These are phyloP conservation scores for Meteorus cinctellus DNA, from an alignment of 2,888 invertebrate species.

Conservation along the genomic window DNA sequence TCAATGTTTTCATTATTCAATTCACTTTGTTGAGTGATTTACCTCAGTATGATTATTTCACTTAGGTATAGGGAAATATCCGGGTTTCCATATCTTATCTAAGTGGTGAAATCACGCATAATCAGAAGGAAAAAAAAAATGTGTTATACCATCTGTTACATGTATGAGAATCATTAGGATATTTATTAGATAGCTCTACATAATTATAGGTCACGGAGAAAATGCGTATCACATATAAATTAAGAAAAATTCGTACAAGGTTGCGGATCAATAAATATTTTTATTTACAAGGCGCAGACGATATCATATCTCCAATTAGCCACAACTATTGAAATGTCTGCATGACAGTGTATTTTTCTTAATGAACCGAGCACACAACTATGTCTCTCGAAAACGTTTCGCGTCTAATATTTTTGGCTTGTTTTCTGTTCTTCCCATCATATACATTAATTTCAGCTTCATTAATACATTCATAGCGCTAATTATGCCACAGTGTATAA, in stretches of 20 bases:
- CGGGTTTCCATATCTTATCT: conserved; percentile 23
- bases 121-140: conserved; percentile 29
- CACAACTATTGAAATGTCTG: conserved; percentile 4
- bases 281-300: conserved; percentile 61
- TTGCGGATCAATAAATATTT: conserved; percentile 60
- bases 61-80: background rate
- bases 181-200: conserved; percentile 14
- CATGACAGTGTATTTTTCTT: background rate
- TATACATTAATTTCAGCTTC: background rate
- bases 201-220: conserved; percentile 9
- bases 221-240: conserved; percentile 5
- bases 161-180: background rate
- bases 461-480: background rate
- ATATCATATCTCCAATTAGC: conserved; percentile 25
- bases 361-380: conserved; percentile 1
- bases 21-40: background rate
- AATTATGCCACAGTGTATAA: background rate
- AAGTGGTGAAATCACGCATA: conserved; percentile 5
- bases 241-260: conserved; percentile 29
- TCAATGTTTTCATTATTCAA: background rate
- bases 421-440: background rate
- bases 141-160: conserved; percentile 28
- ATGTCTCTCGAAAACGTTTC: background rate
- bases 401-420: background rate
- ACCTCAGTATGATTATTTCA: background rate